phyloP scores from a whole-genome alignment of 2,888 invertebrate species.

The Oasisia sp. region DNA sequence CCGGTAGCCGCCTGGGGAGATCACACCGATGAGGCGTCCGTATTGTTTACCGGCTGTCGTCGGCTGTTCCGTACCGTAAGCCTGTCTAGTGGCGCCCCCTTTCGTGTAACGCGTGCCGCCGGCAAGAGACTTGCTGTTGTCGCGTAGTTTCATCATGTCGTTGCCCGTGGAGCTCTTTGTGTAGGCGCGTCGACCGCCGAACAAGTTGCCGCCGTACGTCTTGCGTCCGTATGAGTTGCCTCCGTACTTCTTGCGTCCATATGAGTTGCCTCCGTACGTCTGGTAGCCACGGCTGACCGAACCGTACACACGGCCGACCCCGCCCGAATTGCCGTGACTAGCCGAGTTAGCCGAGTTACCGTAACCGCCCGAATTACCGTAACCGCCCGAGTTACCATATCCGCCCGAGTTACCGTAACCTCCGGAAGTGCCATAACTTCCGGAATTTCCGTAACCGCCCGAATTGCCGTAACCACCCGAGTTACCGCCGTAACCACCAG shows the following conservation, averaged over 20 bases:
- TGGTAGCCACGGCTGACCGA: too few relatives aligned
- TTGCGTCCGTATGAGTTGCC: not conserved
- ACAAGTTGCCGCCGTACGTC: not conserved
- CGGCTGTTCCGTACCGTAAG: not conserved
- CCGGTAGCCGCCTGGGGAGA: not conserved
- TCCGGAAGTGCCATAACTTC: not conserved
- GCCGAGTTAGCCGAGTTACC: not conserved
- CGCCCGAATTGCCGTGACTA: not conserved
- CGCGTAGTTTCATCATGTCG: not conserved
- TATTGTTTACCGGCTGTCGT: not conserved
- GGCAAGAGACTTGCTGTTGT: not conserved
- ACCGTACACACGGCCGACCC: not conserved
- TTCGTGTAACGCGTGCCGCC: not conserved
- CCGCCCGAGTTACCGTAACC: not conserved
- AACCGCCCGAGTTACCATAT: not conserved
- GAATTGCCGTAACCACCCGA: not conserved
- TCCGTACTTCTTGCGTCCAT: not conserved
- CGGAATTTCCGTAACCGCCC: not conserved
- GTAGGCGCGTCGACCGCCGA: not conserved
- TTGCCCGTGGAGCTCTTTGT: not conserved
- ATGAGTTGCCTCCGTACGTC: not conserved
- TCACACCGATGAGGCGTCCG: conserved; percentile 1
- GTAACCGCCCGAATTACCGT: not conserved
- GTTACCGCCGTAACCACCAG: not conserved
- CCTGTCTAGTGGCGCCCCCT: too few relatives aligned